Evolutionary conservation across 2,113 vertebrate genomes (phyloP), one percentile per base, ranked within the genome.

Genomic region (Myotis brandtii): DNA sequence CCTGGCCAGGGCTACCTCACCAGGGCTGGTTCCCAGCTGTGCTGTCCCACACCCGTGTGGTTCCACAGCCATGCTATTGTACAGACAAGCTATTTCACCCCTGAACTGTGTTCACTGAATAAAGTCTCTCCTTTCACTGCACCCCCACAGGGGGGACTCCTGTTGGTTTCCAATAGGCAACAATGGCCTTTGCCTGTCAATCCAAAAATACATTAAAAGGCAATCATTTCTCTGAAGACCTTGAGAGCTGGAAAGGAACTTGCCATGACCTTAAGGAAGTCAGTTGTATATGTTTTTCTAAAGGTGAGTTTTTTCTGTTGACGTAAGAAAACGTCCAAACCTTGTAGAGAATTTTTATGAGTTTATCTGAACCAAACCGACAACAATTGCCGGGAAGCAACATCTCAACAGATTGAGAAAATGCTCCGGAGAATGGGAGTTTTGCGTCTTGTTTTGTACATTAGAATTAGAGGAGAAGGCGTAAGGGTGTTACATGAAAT

Each of bases 231-330:
- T 95, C 54, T 87, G 66, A 62, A 34, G 10, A 27, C 34, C 59
- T 75, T 81, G 43, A 93, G 30, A 23, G 16, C 48, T 46, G 8
- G 48, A 50, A 89, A 91, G 77, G 27, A 76, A 54, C 9, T 75
- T 83, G 77, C 64, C 32, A 54, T 96, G 79, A 93, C 56, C 54
- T 72, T 91, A 84, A 84, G 9, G 70, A 80, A 93, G 27, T 25
- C 87, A 23, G 25, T 67, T 91, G 18, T 32, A 77, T 46, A 91
- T 13, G 10, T 40, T 95, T 87, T 96, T 87, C 91, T 86, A 77
- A 83, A 5, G 77, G 69, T 83, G 52, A 20, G 43, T 40, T 70
- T 95, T 86, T 83, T 56, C 27, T 46, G 13, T 73, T 46, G 30
- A 75, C 16, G 27, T 48, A 73, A 75, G 40, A 75, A 75, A 75